Percentiles rank a stretch among this genome's conserved stretches.
Conservation (phyloP, 2,888 invertebrate genomes). For the Rhamphomyia laevipes region DNA sequence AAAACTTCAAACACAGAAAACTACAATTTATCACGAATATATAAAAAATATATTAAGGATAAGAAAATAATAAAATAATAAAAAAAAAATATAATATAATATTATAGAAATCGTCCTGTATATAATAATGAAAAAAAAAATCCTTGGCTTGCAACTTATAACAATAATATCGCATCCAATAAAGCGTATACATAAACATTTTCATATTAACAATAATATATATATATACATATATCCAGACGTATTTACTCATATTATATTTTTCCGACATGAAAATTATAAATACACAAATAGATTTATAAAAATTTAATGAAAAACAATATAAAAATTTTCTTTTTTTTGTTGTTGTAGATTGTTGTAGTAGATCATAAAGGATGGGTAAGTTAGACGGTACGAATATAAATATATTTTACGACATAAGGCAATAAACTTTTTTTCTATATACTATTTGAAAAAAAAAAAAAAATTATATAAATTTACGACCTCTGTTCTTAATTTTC, state of each 20-base stretch:
- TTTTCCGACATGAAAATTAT: too few relatives aligned
- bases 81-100: not conserved
- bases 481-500: conserved; percentile 21
- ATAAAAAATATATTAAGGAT: conserved; percentile 1
- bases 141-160: conserved; percentile 1
- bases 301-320: too few relatives aligned
- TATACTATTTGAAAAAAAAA: not conserved
- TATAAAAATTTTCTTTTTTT: too few relatives aligned
- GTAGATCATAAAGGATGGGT: too few relatives aligned
- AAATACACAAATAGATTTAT: too few relatives aligned
- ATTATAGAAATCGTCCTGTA: not conserved
- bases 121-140: not conserved
- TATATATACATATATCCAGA: too few relatives aligned
- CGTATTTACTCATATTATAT: too few relatives aligned
- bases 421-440: conserved; percentile 19
- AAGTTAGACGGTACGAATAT: conserved; percentile 7
- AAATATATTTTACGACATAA: conserved; percentile 19
- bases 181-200: too few relatives aligned
- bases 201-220: too few relatives aligned
- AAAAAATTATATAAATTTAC: conserved; percentile 19
- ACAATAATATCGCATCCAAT: not conserved
- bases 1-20: conserved; percentile 18
- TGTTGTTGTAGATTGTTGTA: too few relatives aligned
- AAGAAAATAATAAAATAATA: too few relatives aligned
- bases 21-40: conserved; percentile 19